Conservation (phyloP, 2,113 vertebrate genomes). For the Athene cunicularia region DNA sequence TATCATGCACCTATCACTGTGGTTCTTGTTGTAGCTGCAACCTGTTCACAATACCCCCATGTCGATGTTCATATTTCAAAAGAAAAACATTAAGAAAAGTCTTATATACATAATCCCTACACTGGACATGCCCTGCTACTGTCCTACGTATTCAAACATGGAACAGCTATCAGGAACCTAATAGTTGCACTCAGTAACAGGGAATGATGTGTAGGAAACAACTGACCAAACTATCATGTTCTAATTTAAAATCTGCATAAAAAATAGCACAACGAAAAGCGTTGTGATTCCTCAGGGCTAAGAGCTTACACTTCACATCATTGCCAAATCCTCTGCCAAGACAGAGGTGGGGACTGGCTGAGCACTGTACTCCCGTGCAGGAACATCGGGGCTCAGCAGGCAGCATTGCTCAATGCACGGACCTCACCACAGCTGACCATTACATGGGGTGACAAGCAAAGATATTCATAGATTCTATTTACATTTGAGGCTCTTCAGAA, state of each 20-base stretch:
- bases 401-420: background rate
- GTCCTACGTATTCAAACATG: background rate
- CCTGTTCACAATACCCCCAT: background rate
- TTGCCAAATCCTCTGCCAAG: background rate
- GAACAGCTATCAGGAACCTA: background rate
- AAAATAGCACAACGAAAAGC: background rate
- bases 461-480: background rate
- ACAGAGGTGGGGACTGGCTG: background rate
- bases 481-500: background rate
- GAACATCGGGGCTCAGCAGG: background rate
- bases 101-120: background rate
- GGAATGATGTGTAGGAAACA: background rate
- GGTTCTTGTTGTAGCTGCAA: background rate
- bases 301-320: background rate
- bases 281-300: background rate
- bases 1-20: background rate
- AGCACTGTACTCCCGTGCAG: rapidly evolving
- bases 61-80: background rate
- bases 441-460: background rate
- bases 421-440: rapidly evolving
- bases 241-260: background rate
- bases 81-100: background rate
- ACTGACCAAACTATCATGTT: background rate
- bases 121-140: background rate
- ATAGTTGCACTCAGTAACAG: background rate